Evolutionary conservation across 64 coral and sea anemone species (phyloP).

Genomic region (Cladopsammia gracilis): DNA sequence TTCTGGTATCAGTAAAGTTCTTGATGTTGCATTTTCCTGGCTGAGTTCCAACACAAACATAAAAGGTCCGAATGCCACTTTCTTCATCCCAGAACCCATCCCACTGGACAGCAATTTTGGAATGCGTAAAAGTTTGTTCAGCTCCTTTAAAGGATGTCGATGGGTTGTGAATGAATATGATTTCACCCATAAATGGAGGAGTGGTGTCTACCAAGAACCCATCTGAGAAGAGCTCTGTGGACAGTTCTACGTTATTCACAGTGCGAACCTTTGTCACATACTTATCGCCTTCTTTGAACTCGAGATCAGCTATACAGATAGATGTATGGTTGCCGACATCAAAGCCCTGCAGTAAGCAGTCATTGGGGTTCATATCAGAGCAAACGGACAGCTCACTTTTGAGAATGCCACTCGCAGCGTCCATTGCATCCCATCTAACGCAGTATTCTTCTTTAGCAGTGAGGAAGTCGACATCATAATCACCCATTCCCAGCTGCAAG

Average conservation of each 20-base stretch:
- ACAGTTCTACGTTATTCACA: constrained; percentile 70
- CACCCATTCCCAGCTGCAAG: constrained; percentile 35
- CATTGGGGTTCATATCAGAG: constrained; percentile 36
- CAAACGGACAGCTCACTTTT: constrained; percentile 83
- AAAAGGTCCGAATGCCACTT: constrained; percentile 43
- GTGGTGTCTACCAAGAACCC: constrained; percentile 83
- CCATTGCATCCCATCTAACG: constrained; percentile 51
- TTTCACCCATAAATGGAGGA: constrained; percentile 66
- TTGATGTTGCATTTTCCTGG: constrained; percentile 64
- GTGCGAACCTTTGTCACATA: constrained; percentile 67
- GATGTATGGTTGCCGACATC: constrained; percentile 64
- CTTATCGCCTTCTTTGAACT: constrained; percentile 72
- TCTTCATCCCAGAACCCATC: constrained; percentile 83
- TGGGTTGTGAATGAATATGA: constrained; percentile 14
- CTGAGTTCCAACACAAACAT: constrained; percentile 81
- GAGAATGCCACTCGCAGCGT: constrained; percentile 69
- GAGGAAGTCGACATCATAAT: constrained; percentile 68
- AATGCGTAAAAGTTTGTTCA: constrained; percentile 24
- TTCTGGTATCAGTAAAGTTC: constrained; percentile 40
- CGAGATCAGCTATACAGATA: constrained; percentile 76
- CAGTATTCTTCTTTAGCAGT: constrained; percentile 73
- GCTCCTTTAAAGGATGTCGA: neutral
- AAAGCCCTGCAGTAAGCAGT: constrained; percentile 51
- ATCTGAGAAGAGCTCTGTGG: constrained; percentile 41
- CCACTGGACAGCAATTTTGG: constrained; percentile 66